phyloP scores from a whole-genome alignment of 2,797 vertebrate species.

The Crypturellus tataupa region DNA sequence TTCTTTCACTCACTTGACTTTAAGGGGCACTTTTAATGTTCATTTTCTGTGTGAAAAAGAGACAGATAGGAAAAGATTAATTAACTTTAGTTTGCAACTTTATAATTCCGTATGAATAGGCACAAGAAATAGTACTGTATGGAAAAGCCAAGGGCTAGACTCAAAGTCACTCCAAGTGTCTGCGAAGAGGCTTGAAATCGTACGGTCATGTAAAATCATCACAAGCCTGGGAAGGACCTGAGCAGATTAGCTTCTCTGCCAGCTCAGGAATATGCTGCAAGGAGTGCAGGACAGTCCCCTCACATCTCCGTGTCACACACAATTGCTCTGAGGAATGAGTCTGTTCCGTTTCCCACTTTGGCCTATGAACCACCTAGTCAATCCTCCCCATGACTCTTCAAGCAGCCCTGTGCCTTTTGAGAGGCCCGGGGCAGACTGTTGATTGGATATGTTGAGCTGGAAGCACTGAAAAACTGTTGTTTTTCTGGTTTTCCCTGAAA shows the following conservation, averaged over 20 bases:
- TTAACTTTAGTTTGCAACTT: not conserved
- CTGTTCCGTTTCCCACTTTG: not conserved
- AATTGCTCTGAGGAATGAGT: not conserved
- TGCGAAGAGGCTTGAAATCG: not conserved
- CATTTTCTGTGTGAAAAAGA: not conserved
- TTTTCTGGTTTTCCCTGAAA: conserved; percentile 20
- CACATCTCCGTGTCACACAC: not conserved
- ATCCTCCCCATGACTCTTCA: not conserved
- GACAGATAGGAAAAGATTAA: not conserved
- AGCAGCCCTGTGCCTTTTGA: not conserved
- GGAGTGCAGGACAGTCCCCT: not conserved
- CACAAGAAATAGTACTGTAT: not conserved
- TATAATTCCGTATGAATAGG: not conserved
- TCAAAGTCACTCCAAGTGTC: not conserved
- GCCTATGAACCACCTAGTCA: not conserved
- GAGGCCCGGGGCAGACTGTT: not conserved
- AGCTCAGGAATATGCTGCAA: not conserved
- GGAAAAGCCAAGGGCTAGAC: not conserved
- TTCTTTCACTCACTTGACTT: not conserved
- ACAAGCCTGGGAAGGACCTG: not conserved
- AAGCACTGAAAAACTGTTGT: not conserved
- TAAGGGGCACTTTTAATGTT: not conserved
- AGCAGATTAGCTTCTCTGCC: not conserved
- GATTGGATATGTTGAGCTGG: not conserved
- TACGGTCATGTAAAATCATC: not conserved